Conservation (phyloP, 2,113 vertebrate genomes). For the Cyanoderma ruficeps region DNA sequence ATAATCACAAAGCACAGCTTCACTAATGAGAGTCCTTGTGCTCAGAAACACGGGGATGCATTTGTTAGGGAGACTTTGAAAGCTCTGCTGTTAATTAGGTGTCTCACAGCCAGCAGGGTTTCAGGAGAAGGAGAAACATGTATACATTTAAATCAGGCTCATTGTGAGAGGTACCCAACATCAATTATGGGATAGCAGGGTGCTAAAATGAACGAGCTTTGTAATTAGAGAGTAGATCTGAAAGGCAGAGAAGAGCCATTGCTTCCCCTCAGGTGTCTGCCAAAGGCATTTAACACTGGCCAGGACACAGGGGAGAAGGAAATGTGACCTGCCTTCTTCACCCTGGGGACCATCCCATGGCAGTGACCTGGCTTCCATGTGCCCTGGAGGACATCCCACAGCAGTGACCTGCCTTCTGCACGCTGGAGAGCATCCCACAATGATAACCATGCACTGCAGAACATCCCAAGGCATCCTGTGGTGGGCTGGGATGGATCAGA, state of each 20-base stretch:
- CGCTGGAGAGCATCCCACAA: accelerated
- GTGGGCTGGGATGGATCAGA: not conserved
- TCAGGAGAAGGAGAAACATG: slow-evolving; percentile 41
- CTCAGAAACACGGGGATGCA: slow-evolving; percentile 45
- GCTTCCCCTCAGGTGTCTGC: not conserved
- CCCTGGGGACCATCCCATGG: accelerated
- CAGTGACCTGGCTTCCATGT: not conserved
- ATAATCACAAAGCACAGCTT: slow-evolving; percentile 72
- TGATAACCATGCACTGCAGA: not conserved
- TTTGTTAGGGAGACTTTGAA: slow-evolving; percentile 70
- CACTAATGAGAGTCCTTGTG: slow-evolving; percentile 72
- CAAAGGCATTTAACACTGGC: not conserved
- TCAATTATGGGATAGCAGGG: slow-evolving; percentile 41
- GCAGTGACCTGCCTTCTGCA: not conserved
- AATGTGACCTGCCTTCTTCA: not conserved
- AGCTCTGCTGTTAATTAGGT: slow-evolving; percentile 70
- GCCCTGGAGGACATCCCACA: not conserved
- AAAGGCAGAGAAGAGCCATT: not conserved
- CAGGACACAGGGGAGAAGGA: not conserved
- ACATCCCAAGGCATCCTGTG: not conserved
- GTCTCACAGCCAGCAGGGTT: slow-evolving; percentile 54
- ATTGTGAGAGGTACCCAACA: slow-evolving; percentile 39
- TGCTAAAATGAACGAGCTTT: slow-evolving; percentile 34
- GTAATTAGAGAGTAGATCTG: slow-evolving; percentile 16
- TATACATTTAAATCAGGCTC: slow-evolving; percentile 51